Evolutionary conservation across 2,797 vertebrate species (phyloP).

Genomic region (Sardinella longiceps): DNA sequence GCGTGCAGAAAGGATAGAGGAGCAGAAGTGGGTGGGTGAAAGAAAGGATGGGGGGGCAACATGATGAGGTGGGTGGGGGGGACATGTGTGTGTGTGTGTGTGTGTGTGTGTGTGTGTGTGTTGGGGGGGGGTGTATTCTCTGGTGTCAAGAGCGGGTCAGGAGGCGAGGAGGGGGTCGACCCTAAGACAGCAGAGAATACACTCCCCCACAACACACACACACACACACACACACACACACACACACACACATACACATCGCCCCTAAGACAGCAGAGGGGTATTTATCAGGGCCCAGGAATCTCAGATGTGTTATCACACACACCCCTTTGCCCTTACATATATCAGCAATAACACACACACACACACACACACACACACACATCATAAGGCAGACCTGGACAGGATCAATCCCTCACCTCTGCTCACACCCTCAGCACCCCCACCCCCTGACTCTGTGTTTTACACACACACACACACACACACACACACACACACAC

Average conservation of each 20-base stretch:
- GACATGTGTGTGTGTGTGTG: too few relatives aligned
- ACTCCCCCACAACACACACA: too few relatives aligned
- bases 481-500: conserved; percentile 34
- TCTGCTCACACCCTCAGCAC: neutral
- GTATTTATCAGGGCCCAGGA: conserved; percentile 52
- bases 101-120: neutral
- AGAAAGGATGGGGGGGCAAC: too few relatives aligned
- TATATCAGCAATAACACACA: conserved; percentile 47
- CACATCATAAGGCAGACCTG: conserved; percentile 41
- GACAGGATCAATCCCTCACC: conserved; percentile 47
- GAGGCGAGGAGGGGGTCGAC: conserved; percentile 15
- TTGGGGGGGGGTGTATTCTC: conserved; percentile 11
- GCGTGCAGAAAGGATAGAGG: too few relatives aligned
- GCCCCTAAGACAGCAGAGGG: conserved; percentile 11
- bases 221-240: too few relatives aligned
- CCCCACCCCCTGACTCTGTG: conserved; percentile 5
- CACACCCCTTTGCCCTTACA: conserved; percentile 42
- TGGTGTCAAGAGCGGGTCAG: conserved; percentile 54
- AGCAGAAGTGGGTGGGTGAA: too few relatives aligned
- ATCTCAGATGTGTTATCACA: conserved; percentile 51
- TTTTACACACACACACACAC: conserved; percentile 30
- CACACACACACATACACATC: too few relatives aligned
- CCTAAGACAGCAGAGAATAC: conserved; percentile 13
- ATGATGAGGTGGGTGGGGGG: too few relatives aligned
- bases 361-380: neutral